Base-by-base conservation (phyloP, 2,888 invertebrate genomes). In the Phania funesta region DNA sequence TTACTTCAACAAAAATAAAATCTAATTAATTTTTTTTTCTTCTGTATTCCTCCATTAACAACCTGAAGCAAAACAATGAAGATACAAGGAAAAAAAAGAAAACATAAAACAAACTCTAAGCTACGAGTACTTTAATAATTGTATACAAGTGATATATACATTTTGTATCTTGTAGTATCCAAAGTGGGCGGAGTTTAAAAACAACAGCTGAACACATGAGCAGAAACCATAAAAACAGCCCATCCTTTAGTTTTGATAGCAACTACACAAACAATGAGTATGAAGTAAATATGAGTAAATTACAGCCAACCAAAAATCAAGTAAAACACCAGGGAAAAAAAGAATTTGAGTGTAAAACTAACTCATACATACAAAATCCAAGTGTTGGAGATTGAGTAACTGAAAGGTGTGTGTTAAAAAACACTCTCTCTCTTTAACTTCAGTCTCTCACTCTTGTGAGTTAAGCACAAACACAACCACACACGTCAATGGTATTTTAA, bases 101-200 rank as follows among this genome's bases (percentile, higher is more conserved):
- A 50, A 56, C n/a, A 32, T 16, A 18, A 16, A 46, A 26, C 26
- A 32, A 56, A 41, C 56, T 41, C 26, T 22, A n/a, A 48, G 35
- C 18, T 54, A 56, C 22, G 3, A 11, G 16, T 2, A 16, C 16
- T 22, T 24, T 3, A 18, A 32, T 26, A 16, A 24, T 22, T 2
- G 41, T 32, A 16, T 20, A 29, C 1, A 13, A 3, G 3, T 16
- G 6, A 20, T 1, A 62, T 24, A n/a, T 9, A 18, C 56, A 58
- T 50, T 44, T 41, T 60, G 16, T 71, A 56, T 50, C 65, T 60
- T 52, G 44, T n/a, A 41, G 26, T 32, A 54, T 35, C 26, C 62
- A 70, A 70, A 67, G 24, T 38, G 32, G 81, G 81, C 71, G 81
- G 81, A 81, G 81, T 52, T 75, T 64, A 20, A 44, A 0, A 46